Conservation (phyloP, 2,797 vertebrate species). For the Halcyon leucocephala region DNA sequence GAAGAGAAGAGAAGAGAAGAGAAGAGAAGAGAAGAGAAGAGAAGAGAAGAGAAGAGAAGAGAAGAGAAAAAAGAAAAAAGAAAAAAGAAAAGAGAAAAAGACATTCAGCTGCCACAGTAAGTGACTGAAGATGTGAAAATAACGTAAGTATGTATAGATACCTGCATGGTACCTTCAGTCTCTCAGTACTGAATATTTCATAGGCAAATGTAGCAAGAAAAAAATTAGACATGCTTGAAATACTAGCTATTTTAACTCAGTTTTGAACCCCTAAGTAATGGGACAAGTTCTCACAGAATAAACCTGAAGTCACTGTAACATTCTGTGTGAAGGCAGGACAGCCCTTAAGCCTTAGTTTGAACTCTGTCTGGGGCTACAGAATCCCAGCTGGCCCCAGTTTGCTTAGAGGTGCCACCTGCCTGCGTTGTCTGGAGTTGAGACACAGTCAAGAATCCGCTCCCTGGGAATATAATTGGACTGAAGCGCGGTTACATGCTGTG, state of each 20-base stretch:
- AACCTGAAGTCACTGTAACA: not conserved
- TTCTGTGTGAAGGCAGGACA: not conserved
- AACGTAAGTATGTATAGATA: not conserved
- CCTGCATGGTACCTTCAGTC: not conserved
- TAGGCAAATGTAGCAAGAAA: not conserved
- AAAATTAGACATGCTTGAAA: not conserved
- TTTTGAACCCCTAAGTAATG: not conserved
- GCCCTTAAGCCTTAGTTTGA: not conserved
- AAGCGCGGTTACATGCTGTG: not conserved
- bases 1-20: too few species aligned
- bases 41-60: too few species aligned
- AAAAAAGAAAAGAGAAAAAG: not conserved
- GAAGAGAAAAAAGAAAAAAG: too few species aligned
- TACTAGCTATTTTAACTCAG: not conserved
- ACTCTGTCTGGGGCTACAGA: not conserved
- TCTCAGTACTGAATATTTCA: not conserved
- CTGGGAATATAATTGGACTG: conserved; percentile 41
- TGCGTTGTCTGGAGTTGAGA: not conserved
- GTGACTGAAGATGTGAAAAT: not conserved
- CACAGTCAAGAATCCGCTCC: not conserved
- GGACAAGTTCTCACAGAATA: not conserved
- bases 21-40: too few species aligned
- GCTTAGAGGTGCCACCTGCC: not conserved
- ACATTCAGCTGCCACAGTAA: not conserved
- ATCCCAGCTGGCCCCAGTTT: not conserved